Percentiles rank a stretch among this genome's conserved stretches.
Conservation (phyloP, 2,888 invertebrate genomes). For the Volucella bombylans region DNA sequence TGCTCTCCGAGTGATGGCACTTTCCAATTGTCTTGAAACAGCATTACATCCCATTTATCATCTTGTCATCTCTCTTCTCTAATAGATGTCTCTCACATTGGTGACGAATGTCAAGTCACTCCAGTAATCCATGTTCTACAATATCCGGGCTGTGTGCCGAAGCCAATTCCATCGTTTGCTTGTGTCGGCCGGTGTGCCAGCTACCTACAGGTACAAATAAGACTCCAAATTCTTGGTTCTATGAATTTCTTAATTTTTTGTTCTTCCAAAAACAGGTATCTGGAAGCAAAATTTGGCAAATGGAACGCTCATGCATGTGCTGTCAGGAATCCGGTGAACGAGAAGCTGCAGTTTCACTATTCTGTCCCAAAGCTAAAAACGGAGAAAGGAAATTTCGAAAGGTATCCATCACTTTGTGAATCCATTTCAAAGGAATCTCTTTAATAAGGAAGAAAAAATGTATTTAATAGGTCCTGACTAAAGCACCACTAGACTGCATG, state of each 20-base stretch:
- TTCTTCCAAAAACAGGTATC: conserved; percentile 87
- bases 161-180: conserved; percentile 96
- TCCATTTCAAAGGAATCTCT: background rate
- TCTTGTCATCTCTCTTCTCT: conserved; percentile 22
- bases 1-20: too few species aligned
- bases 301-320: conserved; percentile 97
- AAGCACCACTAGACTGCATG: conserved; percentile 96
- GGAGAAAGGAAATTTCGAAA: conserved; percentile 93
- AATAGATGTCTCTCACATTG: conserved; percentile 80
- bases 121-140: conserved; percentile 95
- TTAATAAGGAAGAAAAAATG: background rate
- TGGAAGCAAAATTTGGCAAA: conserved; percentile 97
- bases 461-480: conserved; percentile 89
- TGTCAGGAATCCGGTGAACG: conserved; percentile 96
- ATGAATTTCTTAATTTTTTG: background rate
- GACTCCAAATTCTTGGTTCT: background rate
- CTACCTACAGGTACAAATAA: conserved; percentile 90
- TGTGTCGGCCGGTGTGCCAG: conserved; percentile 95
- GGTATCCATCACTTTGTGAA: conserved; percentile 82
- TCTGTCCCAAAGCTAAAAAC: conserved; percentile 93
- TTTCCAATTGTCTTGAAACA: too few species aligned
- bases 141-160: conserved; percentile 95
- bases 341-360: conserved; percentile 93
- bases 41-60: too few species aligned
- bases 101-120: conserved; percentile 94